These are phyloP conservation scores for Eilema sororculum DNA, from an alignment of 2,888 invertebrate species.

Conservation along the genomic window DNA sequence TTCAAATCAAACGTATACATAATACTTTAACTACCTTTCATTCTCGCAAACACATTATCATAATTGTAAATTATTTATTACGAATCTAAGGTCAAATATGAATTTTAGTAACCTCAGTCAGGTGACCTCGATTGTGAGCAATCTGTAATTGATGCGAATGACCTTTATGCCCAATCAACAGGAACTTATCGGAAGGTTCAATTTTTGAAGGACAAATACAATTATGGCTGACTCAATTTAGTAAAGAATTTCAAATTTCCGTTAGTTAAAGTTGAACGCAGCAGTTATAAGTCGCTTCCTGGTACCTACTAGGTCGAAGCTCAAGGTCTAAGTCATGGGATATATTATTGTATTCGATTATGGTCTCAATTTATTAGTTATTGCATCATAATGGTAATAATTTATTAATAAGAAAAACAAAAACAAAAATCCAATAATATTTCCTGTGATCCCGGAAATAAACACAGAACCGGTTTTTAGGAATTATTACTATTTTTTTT, in stretches of 20 bases:
- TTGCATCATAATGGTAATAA: neutral
- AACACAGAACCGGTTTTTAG: too few species aligned
- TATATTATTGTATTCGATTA: neutral
- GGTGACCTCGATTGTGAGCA: slow-evolving; percentile 36
- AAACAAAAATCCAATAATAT: neutral
- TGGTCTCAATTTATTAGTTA: neutral
- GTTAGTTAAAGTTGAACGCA: slow-evolving; percentile 1
- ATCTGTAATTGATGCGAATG: slow-evolving; percentile 37
- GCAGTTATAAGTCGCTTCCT: neutral
- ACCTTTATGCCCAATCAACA: slow-evolving; percentile 37
- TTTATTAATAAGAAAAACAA: neutral
- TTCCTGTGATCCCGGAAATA: neutral
- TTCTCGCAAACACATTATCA: slow-evolving; percentile 6
- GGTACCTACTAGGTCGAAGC: neutral
- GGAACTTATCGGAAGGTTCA: slow-evolving; percentile 32
- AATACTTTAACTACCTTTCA: too few species aligned
- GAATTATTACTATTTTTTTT: too few species aligned
- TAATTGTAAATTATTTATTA: slow-evolving; percentile 23
- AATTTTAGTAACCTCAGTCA: slow-evolving; percentile 27
- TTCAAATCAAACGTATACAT: too few species aligned
- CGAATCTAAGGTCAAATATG: slow-evolving; percentile 41
- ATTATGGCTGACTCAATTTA: neutral
- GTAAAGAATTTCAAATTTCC: neutral
- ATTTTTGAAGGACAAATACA: slow-evolving; percentile 22
- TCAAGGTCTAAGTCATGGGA: neutral